A percentile compares a stretch with the other conserved stretches of the same genome.
Conservation (phyloP, 1,140 invertebrate species). For the Ctenoplectra terminalis region DNA sequence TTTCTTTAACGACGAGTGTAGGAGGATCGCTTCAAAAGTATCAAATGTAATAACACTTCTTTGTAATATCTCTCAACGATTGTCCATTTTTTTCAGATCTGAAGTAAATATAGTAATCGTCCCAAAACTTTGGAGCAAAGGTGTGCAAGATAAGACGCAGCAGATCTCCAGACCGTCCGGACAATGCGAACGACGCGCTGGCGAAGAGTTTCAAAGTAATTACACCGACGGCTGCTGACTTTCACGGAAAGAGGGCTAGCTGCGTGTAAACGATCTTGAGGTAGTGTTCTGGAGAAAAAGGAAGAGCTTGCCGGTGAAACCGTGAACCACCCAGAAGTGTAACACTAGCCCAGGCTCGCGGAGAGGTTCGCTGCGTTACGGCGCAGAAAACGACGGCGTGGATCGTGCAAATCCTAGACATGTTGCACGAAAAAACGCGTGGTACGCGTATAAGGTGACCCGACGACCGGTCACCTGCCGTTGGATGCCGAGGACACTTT, state of each 20-base stretch:
- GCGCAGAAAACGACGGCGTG: conserved; percentile 25
- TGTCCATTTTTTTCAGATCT: too few relatives aligned
- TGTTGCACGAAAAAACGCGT: conserved; percentile 47
- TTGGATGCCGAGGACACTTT: conserved; percentile 57
- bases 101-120: too few relatives aligned
- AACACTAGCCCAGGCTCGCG: conserved; percentile 60
- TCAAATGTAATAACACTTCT: too few relatives aligned
- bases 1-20: too few relatives aligned
- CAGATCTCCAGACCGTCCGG: too few relatives aligned
- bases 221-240: too few relatives aligned
- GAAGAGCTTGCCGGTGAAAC: conserved; percentile 38
- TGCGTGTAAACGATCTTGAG: conserved; percentile 7
- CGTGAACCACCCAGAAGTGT: conserved; percentile 68
- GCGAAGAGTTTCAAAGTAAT: conserved; percentile 20
- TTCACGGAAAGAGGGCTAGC: conserved; percentile 7
- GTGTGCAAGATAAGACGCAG: too few relatives aligned
- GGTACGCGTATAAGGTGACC: conserved; percentile 69
- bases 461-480: conserved; percentile 62
- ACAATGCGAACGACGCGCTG: too few relatives aligned
- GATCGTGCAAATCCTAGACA: conserved; percentile 56
- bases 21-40: too few relatives aligned
- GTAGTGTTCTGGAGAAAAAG: conserved; percentile 2
- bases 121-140: too few relatives aligned
- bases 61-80: too few relatives aligned
- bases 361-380: conserved; percentile 33